Evolutionary conservation across 2,888 invertebrate genomes (phyloP).

Genomic region (Lomographa bimaculata): DNA sequence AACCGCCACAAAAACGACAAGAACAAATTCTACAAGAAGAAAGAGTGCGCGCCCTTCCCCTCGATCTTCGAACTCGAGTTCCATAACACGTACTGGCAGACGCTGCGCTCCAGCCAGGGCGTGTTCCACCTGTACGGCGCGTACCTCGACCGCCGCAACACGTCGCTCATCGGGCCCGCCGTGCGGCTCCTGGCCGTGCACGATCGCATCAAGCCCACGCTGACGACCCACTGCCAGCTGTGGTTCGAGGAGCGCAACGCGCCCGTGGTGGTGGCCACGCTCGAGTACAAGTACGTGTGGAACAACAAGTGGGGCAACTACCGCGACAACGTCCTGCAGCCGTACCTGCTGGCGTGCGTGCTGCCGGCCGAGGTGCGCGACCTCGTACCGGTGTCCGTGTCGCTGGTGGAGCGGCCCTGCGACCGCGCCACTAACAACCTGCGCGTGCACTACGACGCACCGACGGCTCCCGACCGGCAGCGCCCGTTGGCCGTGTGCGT

Average conservation of each 20-base stretch:
- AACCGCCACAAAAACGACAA: slow-evolving; percentile 91
- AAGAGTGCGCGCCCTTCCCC: slow-evolving; percentile 92
- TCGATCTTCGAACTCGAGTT: slow-evolving; percentile 95
- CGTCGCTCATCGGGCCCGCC: slow-evolving; percentile 91
- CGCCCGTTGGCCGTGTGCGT: slow-evolving; percentile 96
- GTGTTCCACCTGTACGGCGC: slow-evolving; percentile 96
- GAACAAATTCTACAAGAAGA: slow-evolving; percentile 85
- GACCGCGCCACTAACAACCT: slow-evolving; percentile 94
- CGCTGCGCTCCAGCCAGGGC: slow-evolving; percentile 91
- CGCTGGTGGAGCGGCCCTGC: slow-evolving; percentile 92
- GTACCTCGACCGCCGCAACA: slow-evolving; percentile 91
- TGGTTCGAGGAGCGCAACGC: slow-evolving; percentile 94
- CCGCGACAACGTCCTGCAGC: slow-evolving; percentile 95
- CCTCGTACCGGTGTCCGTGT: slow-evolving; percentile 91
- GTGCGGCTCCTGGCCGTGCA: slow-evolving; percentile 95
- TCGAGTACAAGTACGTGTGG: slow-evolving; percentile 97
- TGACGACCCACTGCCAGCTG: slow-evolving; percentile 93
- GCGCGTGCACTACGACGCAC: slow-evolving; percentile 91
- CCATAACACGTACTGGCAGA: slow-evolving; percentile 97
- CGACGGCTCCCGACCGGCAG: slow-evolving; percentile 77
- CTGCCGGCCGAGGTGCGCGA: slow-evolving; percentile 89
- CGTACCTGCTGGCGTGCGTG: slow-evolving; percentile 94
- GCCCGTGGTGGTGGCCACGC: slow-evolving; percentile 90
- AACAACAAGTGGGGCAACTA: slow-evolving; percentile 97
- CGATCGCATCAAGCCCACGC: slow-evolving; percentile 92